These are phyloP conservation scores for Sinohyriopsis cumingii DNA, from an alignment of 2,888 invertebrate species.

Conservation along the genomic window DNA sequence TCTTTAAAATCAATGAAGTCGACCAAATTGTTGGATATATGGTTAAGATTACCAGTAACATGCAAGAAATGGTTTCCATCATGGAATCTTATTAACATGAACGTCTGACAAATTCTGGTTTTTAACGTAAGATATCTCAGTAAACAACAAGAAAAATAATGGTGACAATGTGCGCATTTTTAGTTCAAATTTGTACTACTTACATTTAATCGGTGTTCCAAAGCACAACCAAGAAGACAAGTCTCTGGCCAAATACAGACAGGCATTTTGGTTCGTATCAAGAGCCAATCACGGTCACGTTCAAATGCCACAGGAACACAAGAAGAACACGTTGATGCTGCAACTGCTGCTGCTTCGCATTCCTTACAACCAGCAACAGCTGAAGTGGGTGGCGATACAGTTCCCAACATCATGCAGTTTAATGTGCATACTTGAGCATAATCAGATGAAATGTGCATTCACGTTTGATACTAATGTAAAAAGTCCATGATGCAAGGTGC, in stretches of 20 bases:
- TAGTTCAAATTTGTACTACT: background rate
- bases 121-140: too few species aligned
- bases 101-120: too few species aligned
- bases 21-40: too few species aligned
- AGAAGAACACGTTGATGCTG: constrained; percentile 22
- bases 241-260: constrained; percentile 60
- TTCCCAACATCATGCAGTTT: constrained; percentile 27
- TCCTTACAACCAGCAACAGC: constrained; percentile 39
- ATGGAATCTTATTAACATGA: too few species aligned
- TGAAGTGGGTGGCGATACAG: constrained; percentile 21
- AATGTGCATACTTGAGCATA: constrained; percentile 12
- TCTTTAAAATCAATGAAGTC: too few species aligned
- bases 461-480: too few species aligned
- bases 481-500: too few species aligned
- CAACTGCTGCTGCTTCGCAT: constrained; percentile 31
- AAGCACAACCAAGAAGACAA: constrained; percentile 55
- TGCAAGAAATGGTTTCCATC: too few species aligned
- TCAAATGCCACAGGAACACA: constrained; percentile 42
- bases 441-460: too few species aligned
- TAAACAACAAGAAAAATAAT: too few species aligned
- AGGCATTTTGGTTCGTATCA: constrained; percentile 55
- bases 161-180: background rate
- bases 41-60: too few species aligned
- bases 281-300: constrained; percentile 48
- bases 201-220: constrained; percentile 11